Evolutionary conservation across 2,888 invertebrate genomes (phyloP).

Genomic region (Catocala fraxini): DNA sequence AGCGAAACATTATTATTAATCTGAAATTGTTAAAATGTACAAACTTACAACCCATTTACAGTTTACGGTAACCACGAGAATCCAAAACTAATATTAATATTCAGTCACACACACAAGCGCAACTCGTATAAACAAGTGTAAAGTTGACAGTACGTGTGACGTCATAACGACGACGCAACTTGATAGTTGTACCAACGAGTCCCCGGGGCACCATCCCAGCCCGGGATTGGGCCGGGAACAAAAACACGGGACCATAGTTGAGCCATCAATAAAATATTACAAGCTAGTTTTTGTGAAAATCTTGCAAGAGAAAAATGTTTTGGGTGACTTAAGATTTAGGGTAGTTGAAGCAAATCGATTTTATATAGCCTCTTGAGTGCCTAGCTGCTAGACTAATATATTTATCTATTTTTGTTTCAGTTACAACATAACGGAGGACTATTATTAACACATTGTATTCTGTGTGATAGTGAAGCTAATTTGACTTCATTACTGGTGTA

Average conservation of each 20-base stretch:
- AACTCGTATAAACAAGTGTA: slow-evolving; percentile 25
- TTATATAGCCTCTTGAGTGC: background rate
- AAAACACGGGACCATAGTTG: slow-evolving; percentile 44
- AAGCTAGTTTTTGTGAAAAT: slow-evolving; percentile 27
- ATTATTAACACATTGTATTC: too few relatives aligned
- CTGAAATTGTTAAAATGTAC: too few relatives aligned
- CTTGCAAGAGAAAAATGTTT: slow-evolving; percentile 17
- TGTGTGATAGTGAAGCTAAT: too few relatives aligned
- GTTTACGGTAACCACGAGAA: background rate
- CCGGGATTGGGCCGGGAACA: slow-evolving; percentile 37
- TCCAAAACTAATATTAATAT: slow-evolving; percentile 8
- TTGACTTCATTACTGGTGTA: too few relatives aligned
- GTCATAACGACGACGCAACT: slow-evolving; percentile 49
- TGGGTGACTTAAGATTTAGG: slow-evolving; percentile 12
- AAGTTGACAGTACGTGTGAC: slow-evolving; percentile 40
- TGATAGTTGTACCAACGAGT: slow-evolving; percentile 50
- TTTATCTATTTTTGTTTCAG: too few relatives aligned
- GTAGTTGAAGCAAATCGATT: slow-evolving; percentile 4
- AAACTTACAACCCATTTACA: background rate
- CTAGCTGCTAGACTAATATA: background rate
- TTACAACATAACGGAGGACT: too few relatives aligned
- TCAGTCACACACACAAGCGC: slow-evolving; percentile 1
- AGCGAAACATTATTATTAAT: too few relatives aligned
- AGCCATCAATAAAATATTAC: slow-evolving; percentile 50
- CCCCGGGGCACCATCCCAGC: slow-evolving; percentile 40